Evolutionary conservation across 2,888 invertebrate genomes (phyloP), one percentile per base, ranked within the genome.

Genomic region (Cephalotes varians): DNA sequence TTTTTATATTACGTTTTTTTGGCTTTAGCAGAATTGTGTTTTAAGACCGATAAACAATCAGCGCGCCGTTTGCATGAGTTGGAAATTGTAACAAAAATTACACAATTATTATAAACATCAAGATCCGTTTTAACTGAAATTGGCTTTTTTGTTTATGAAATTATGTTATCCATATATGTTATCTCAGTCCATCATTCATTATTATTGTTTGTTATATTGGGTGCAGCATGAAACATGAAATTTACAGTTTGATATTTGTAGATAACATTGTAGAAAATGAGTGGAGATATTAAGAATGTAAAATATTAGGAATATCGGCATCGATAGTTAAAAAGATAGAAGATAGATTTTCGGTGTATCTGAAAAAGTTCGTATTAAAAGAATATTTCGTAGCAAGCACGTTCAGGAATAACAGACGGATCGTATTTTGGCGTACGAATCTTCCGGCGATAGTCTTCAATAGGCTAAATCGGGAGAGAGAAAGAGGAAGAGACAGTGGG

Each of bases 391-490:
- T 25, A 12, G 18, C 54, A 4, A 18, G 56, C 31, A 71, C 21
- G 71, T 56, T 71, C 12, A 15, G n/a, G 25, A 47, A 71, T 71
- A 34, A 58, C 44, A 54, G 21, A 31, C 34, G 28, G 77, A 25
- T 58, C 44, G 25, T 54, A 54, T 65, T 62, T 67, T 51, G 37
- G 9, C 15, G 76, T 37, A 31, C 69, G 31, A 69, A 44, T 56
- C 31, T 79, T 58, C 47, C 54, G 56, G 40, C 69, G 56, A 15
- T 58, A 18, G 44, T 58, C 15, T 31, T 31, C 69, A 31, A 56
- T 56, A 34, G 44, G 25, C 56, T 31, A 69, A 56, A 69, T 69
- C 54, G 71, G 7, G 34, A 21, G 37, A 15, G 40, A 40, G 40
- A 18, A 2, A 44, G 64, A 37, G 21, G 15, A 44, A 56, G 37